Base-by-base conservation (phyloP, 2,113 vertebrate genomes). In the Phasianus colchicus region DNA sequence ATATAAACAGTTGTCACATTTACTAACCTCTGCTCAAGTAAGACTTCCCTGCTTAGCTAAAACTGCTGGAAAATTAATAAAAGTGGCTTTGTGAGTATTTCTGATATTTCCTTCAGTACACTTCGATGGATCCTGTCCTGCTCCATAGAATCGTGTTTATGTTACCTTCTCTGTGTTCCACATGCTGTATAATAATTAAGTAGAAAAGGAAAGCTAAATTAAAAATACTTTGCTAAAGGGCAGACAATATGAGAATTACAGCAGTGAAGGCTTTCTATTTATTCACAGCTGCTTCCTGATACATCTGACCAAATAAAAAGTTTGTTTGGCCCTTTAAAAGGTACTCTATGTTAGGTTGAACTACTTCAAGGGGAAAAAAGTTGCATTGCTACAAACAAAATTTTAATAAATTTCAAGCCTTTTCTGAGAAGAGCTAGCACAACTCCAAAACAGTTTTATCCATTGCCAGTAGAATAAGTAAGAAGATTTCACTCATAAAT, bases 371-470 rank as follows among this genome's bases (percentile, higher is more conserved):
- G 4, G 10, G 4, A 18, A 77, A 18, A n/a, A 70, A 60, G 30
- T 29, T 67, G 2, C 9, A 6, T 1, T 3, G 66, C 3, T 58
- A 6, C 10, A 38, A 12, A 38, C 13, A 19, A n/a, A 9, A 42
- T 48, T 5, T 40, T 3, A 76, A 36, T 6, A 77, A 45, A 48
- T 9, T 21, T 63, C 34, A 64, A 70, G 13, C 1, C 2, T 18
- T 83, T 61, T 77, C 30, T 38, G 16, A 66, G 61, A 74, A 38
- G 2, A 50, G 1, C 3, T 10, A 70, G 8, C 9, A 13, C 13
- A 81, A 48, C 6, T 67, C 34, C 58, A 55, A 15, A 86, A 64
- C 11, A 40, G 2, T 4, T 77, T 84, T 84, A 54, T 34, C 5
- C 32, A 43, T 30, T 75, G 24, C 3, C 25, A 30, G 27, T 6